Base-by-base conservation (phyloP, 92 coral and sea anemone species). In the Actinostola sp. region DNA sequence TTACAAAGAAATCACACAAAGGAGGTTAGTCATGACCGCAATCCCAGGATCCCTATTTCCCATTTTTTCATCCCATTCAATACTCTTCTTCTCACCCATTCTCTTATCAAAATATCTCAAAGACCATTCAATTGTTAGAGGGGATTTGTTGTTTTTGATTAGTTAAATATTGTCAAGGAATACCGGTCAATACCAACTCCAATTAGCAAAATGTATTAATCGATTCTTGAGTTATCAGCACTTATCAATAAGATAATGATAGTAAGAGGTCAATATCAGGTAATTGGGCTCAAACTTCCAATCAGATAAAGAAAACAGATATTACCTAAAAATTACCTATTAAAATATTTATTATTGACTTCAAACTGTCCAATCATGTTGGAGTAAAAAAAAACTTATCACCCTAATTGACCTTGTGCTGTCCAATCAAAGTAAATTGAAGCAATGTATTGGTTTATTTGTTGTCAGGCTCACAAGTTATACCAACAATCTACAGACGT, bases 391-490 rank as follows among this genome's bases (percentile, higher is more conserved):
- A n/a, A 11, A 44, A 11, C n/a, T 44, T 44, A 44, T 11, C 12
- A 11, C 12, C n/a, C 50, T 44, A 44, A 11, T 44, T 11, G 11
- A 44, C 12, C n/a, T 11, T 44, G n/a, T n/a, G 80, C 3, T 63
- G 23, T 35, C 7, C 17, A 17, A 45, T 60, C 52, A 61, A 33
- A 57, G 30, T 62, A 19, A 33, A 13, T 25, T 46, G 21, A 20
- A n/a, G 32, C 32, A 29, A n/a, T n/a, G 8, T 49, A 61, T 10
- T 82, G 71, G 43, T 69, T 39, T 71, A 31, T 38, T 68, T 69
- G 76, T 81, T 71, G 43, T 34, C 78, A 94, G 98, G 98, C 98
- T 2, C 94, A 87, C 75, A 92, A 94, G 88, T 52, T 94, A 80
- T 94, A 91, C 78, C 89, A 94, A 59, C 97, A 94, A 71, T 89